phyloP scores from a whole-genome alignment of 1,140 invertebrate species.

The Chrysomallon squamiferum region DNA sequence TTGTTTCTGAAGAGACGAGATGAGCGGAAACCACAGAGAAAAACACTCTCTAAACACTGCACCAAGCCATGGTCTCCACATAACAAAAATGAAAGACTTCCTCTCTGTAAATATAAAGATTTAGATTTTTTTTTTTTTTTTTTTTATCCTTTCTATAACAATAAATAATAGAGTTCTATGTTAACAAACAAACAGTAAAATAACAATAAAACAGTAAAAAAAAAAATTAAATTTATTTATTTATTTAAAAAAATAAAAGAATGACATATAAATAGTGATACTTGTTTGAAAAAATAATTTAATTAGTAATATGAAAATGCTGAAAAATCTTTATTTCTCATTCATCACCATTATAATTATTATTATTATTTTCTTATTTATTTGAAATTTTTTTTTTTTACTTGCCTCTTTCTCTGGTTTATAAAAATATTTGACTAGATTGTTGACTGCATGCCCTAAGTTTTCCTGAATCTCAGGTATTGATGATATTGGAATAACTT shows the following conservation, averaged over 20 bases:
- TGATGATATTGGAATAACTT: conserved; percentile 10
- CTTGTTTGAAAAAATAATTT: too few relatives aligned
- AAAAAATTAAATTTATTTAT: too few relatives aligned
- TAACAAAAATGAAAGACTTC: conserved; percentile 86
- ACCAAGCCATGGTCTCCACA: conserved; percentile 95
- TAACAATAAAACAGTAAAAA: too few relatives aligned
- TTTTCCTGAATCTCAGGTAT: conserved; percentile 67
- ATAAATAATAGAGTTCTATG: neutral
- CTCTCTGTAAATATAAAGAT: conserved; percentile 59
- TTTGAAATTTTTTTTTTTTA: neutral
- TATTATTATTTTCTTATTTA: too few relatives aligned
- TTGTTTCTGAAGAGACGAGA: conserved; percentile 90
- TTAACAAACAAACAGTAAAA: too few relatives aligned
- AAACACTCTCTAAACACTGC: conserved; percentile 90
- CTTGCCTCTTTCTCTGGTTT: conserved; percentile 73
- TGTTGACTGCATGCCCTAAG: conserved; percentile 88
- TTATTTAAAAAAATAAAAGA: too few relatives aligned
- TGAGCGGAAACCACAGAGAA: conserved; percentile 83
- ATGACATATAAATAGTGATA: too few relatives aligned
- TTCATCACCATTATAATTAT: too few relatives aligned
- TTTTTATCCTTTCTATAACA: too few relatives aligned
- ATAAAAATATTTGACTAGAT: conserved; percentile 96
- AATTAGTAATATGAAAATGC: too few relatives aligned
- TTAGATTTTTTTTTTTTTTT: too few relatives aligned
- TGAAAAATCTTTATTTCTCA: too few relatives aligned